Conservation (phyloP, 2,888 invertebrate species). For the Agonopterix heracliana region DNA sequence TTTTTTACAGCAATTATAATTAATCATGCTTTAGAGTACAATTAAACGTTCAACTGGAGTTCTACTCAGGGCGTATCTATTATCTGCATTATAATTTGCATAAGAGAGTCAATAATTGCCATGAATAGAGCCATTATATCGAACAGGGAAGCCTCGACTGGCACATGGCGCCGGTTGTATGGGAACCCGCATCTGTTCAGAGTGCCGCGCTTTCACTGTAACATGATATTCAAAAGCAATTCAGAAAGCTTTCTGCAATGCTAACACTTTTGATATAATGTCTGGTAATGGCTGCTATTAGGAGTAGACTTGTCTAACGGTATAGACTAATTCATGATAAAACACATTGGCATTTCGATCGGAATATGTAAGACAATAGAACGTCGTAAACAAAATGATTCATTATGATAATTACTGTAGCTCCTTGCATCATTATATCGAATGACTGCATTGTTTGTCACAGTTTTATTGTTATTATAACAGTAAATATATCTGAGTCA, state of each 20-base stretch:
- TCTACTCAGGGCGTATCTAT: background rate
- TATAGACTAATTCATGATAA: constrained; percentile 2
- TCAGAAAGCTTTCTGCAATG: background rate
- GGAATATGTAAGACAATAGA: constrained; percentile 17
- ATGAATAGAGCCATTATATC: constrained; percentile 32
- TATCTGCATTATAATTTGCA: constrained; percentile 30
- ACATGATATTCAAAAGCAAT: constrained; percentile 14
- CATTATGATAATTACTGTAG: constrained; percentile 12
- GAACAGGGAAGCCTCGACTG: constrained; percentile 23
- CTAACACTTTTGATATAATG: background rate
- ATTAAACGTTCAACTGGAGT: background rate
- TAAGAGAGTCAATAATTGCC: constrained; percentile 40
- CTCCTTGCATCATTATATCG: constrained; percentile 11
- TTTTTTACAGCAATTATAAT: background rate
- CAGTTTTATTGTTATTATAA: constrained; percentile 5
- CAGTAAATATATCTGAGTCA: background rate
- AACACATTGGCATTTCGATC: constrained; percentile 4
- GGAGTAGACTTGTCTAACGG: background rate
- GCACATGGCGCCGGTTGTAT: constrained; percentile 36
- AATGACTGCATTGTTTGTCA: constrained; percentile 13
- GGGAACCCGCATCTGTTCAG: constrained; percentile 34
- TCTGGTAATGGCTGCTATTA: no score
- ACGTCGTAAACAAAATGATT: constrained; percentile 21
- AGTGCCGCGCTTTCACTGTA: constrained; percentile 18
- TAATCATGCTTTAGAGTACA: background rate